phyloP scores from a whole-genome alignment of 1,140 invertebrate species.

The Pomacea maculata region DNA sequence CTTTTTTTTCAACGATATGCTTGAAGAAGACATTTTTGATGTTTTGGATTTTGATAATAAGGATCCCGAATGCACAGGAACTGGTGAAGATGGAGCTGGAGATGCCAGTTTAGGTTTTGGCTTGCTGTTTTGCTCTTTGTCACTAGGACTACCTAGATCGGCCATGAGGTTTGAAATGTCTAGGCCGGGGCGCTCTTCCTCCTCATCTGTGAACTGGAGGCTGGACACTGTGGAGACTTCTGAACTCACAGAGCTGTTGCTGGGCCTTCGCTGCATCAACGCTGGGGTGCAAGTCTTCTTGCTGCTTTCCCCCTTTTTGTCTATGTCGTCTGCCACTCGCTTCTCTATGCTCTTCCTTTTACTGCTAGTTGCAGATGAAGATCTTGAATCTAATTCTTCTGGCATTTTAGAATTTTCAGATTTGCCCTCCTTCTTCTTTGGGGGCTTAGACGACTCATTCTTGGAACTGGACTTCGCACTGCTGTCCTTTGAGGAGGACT shows the following conservation, averaged over 20 bases:
- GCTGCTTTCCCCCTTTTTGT: background rate
- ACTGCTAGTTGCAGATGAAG: too few species aligned
- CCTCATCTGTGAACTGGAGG: slow-evolving; percentile 17
- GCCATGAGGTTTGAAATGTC: slow-evolving; percentile 6
- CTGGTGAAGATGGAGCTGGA: background rate
- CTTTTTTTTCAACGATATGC: slow-evolving; percentile 6
- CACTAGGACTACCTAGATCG: background rate
- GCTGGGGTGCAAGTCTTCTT: background rate
- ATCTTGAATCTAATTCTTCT: too few species aligned
- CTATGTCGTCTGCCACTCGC: background rate
- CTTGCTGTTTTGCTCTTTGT: slow-evolving; percentile 4
- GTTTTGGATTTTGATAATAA: slow-evolving; percentile 5
- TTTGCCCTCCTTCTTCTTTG: too few species aligned
- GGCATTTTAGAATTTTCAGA: too few species aligned
- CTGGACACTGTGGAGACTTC: slow-evolving; percentile 13
- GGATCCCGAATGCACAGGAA: background rate
- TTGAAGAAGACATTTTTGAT: slow-evolving; percentile 1
- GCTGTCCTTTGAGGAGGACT: background rate
- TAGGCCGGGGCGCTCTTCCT: background rate
- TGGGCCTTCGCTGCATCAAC: background rate
- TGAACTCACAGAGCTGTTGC: slow-evolving; percentile 7
- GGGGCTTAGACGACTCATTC: too few species aligned
- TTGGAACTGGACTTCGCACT: background rate
- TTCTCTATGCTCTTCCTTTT: too few species aligned
- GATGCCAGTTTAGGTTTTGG: slow-evolving; percentile 6